Conservation (phyloP, 2,113 vertebrate species). For the Triplophysa siluroides region DNA sequence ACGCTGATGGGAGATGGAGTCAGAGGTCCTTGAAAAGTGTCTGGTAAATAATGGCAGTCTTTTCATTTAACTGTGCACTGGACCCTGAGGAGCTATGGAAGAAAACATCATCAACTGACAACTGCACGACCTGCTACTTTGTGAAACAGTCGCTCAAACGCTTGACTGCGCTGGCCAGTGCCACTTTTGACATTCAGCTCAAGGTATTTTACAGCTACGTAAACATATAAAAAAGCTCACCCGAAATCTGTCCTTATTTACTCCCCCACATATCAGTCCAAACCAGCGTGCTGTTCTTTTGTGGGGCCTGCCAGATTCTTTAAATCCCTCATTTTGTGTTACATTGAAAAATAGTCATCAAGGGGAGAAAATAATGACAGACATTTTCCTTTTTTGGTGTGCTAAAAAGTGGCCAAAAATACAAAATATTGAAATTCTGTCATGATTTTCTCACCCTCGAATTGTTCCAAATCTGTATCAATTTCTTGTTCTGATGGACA, state of each 20-base stretch:
- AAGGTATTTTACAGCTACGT: not conserved
- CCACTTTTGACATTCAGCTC: slow-evolving; percentile 1
- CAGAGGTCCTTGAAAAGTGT: slow-evolving; percentile 12
- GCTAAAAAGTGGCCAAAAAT: too few relatives aligned
- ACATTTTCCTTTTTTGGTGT: too few relatives aligned
- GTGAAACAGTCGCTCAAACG: not conserved
- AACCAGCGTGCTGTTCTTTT: too few relatives aligned
- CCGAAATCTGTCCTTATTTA: not conserved
- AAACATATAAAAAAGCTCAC: not conserved
- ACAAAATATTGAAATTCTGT: too few relatives aligned
- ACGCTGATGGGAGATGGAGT: slow-evolving; percentile 9
- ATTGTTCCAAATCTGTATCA: too few relatives aligned
- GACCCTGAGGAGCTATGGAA: slow-evolving; percentile 32
- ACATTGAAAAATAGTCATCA: too few relatives aligned
- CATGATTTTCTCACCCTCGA: too few relatives aligned
- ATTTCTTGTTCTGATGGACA: too few relatives aligned
- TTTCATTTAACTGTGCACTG: slow-evolving; percentile 22
- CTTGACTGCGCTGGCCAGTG: not conserved
- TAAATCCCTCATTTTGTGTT: too few relatives aligned
- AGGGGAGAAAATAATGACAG: not conserved
- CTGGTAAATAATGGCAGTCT: slow-evolving; percentile 21
- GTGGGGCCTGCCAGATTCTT: too few relatives aligned
- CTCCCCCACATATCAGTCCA: not conserved
- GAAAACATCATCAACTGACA: slow-evolving; percentile 45
- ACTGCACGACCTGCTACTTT: slow-evolving; percentile 22